Percentiles rank a stretch among this genome's conserved stretches.
These are phyloP conservation scores for Margarornis squamiger DNA, from an alignment of 2,797 vertebrate species.

Conservation along the genomic window DNA sequence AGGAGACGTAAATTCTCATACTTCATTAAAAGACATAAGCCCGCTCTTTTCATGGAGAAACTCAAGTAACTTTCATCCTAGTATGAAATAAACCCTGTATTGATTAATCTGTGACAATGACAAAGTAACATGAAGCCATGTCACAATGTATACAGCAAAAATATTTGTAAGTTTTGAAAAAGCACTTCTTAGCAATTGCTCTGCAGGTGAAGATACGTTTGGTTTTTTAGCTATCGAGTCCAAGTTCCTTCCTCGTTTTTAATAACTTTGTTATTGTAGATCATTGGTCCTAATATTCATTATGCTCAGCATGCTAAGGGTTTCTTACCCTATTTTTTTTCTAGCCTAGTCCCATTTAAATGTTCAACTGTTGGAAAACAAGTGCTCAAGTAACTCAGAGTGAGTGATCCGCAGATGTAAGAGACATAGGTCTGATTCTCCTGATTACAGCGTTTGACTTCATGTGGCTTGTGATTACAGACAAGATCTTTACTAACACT, in stretches of 20 bases:
- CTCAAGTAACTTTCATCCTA: not conserved
- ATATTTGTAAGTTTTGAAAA: conserved; percentile 9
- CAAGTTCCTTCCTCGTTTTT: not conserved
- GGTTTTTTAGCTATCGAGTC: not conserved
- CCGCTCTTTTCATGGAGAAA: not conserved
- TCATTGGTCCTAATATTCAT: not conserved
- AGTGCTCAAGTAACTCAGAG: not conserved
- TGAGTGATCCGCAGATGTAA: not conserved
- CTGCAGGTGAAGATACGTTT: not conserved
- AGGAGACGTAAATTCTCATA: not conserved
- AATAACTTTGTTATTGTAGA: not conserved
- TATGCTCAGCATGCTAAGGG: not conserved
- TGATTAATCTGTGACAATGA: conserved; percentile 8
- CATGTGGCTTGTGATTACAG: not conserved
- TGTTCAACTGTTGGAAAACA: not conserved
- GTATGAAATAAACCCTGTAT: conserved; percentile 24
- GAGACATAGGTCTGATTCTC: not conserved
- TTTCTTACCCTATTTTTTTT: not conserved
- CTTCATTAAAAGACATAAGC: not conserved
- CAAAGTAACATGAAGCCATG: conserved; percentile 2
- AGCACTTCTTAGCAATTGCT: not conserved
- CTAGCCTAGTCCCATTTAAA: not conserved
- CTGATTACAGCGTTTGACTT: not conserved
- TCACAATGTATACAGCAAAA: not conserved
- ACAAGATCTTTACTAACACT: not conserved